These are phyloP conservation scores for Enteromius radiatus DNA, from an alignment of 2,797 vertebrate species.

Conservation along the genomic window DNA sequence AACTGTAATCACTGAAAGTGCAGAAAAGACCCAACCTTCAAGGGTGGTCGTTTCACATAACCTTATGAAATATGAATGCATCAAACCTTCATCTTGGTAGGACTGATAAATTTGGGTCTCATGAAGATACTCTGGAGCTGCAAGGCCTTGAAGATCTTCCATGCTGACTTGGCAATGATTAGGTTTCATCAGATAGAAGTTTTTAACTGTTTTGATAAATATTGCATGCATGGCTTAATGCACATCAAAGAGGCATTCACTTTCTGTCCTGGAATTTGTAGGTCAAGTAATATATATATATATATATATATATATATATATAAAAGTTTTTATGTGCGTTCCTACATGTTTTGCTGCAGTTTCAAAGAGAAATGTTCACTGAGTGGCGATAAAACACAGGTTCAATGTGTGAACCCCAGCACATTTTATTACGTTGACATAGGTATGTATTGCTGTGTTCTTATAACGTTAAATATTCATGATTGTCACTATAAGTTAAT, in stretches of 20 bases:
- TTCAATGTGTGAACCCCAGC: too few species aligned
- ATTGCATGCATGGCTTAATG: background rate
- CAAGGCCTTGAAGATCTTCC: background rate
- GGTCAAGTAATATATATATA: background rate
- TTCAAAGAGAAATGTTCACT: too few species aligned
- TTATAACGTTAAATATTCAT: too few species aligned
- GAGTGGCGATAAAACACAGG: too few species aligned
- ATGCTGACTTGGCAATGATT: constrained; percentile 16
- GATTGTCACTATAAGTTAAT: too few species aligned
- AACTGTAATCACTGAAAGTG: background rate
- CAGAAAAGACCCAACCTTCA: background rate
- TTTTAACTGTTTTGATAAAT: constrained; percentile 11
- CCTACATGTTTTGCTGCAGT: too few species aligned
- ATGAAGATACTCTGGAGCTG: constrained; percentile 4
- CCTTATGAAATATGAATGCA: constrained; percentile 7
- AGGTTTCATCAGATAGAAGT: background rate
- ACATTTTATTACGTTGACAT: too few species aligned
- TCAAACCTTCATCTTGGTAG: constrained; percentile 8
- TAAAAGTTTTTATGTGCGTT: too few species aligned
- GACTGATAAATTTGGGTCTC: constrained; percentile 1
- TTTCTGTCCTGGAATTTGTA: background rate
- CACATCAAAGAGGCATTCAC: background rate
- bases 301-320: background rate
- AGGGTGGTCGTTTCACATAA: constrained; percentile 6
- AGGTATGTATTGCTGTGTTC: too few species aligned